These are phyloP conservation scores for Actinopyga echinites DNA, from an alignment of 53 echinoderm and acorn worm genomes.

Conservation along the genomic window DNA sequence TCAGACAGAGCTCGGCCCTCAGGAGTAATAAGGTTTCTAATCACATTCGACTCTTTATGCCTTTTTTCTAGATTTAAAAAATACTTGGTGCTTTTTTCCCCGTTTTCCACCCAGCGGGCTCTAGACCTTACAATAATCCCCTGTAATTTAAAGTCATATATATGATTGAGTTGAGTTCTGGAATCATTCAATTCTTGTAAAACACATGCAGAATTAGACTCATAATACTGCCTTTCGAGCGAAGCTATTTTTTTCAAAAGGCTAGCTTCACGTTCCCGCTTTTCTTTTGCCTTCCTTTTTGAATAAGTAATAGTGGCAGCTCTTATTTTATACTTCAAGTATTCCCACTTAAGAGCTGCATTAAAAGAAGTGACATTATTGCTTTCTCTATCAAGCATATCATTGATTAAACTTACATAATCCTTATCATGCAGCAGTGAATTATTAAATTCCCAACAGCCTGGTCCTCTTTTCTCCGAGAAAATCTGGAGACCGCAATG, in stretches of 20 bases:
- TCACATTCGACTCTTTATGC: neutral
- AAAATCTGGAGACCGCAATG: no score
- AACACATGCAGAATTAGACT: neutral
- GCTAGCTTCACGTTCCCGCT: neutral
- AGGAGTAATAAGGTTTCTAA: no score
- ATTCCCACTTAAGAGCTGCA: neutral
- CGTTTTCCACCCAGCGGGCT: slow-evolving; percentile 33
- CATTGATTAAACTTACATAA: neutral
- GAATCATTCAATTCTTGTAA: neutral
- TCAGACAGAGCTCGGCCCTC: no score
- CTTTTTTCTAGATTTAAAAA: slow-evolving; percentile 25
- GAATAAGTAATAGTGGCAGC: neutral
- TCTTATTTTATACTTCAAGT: slow-evolving; percentile 18
- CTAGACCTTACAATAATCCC: slow-evolving; percentile 34
- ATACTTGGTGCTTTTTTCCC: slow-evolving; percentile 33
- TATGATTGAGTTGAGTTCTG: neutral
- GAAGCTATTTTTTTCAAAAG: neutral
- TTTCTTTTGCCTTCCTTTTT: neutral
- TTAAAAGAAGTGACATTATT: neutral
- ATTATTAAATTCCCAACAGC: slow-evolving; percentile 14
- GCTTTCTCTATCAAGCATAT: neutral
- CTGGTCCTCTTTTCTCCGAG: neutral
- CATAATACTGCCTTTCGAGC: neutral
- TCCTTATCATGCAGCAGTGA: neutral
- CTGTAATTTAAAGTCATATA: neutral